Evolutionary conservation across 2,113 vertebrate species (phyloP), one percentile per base, ranked within the genome.

Genomic region (Xiphophorus couchianus): DNA sequence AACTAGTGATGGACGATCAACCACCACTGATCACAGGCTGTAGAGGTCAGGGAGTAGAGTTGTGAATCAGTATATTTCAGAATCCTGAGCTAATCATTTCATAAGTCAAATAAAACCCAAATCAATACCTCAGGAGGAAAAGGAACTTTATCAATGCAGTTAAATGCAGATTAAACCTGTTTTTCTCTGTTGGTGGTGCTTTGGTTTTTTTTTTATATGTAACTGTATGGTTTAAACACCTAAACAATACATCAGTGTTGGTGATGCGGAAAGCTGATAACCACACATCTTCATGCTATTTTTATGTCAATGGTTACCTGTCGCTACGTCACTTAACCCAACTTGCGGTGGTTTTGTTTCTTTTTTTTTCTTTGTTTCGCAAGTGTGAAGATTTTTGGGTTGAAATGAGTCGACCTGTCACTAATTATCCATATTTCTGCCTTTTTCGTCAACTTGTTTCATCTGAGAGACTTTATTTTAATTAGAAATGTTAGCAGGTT

Each of bases 1-100:
- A n/a, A 3, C 7, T 2, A n/a, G 22, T 17, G 15, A 48, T 48
- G 19, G 9, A 25, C 0, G 19, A 54, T 25, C 48, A 51, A 5
- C 25, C 5, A 25, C 7, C 7, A 25, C 7, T 9, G 1, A 22
- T 7, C 44, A 19, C 15, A 4, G 14, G 3, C 0, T 2, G 1
- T 44, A 12, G 37, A 39, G 37, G 3, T 12, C 37, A 39, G 37
- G 37, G 35, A 37, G 1, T 11, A 39, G 37, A 12, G 2, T 54
- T 25, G 22, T 54, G 1, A 51, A 25, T 54, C 6, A 42, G 51
- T 7, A n/a, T 54, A 54, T 54, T 54, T 54, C 51, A 6, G 51
- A 22, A 54, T 25, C 51, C 19, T 54, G 25, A 1, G 3, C 22
- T 10, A 54, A 54, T 54, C 0, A 22, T 51, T 22, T 51, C 15